A percentile compares a stretch with the other conserved stretches of the same genome.
Evolutionary conservation across 2,797 vertebrate genomes (phyloP).

Genomic region (Tadarida brasiliensis): DNA sequence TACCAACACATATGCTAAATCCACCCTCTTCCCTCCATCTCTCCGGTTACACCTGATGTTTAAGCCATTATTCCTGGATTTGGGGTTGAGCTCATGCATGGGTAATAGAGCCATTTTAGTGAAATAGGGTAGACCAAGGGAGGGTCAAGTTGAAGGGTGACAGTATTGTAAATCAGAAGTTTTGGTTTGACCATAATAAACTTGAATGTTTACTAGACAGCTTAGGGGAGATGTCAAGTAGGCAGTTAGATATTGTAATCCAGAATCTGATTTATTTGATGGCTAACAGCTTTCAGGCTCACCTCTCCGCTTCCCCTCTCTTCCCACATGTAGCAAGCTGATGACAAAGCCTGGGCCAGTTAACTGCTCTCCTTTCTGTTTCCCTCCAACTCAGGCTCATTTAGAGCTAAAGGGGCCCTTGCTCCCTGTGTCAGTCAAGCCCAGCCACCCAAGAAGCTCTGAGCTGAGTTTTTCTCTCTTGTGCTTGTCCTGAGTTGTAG

Average conservation of each 20-base stretch:
- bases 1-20: not conserved
- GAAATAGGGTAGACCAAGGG: not conserved
- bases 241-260: not conserved
- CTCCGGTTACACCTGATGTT: not conserved
- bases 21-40: not conserved
- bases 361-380: not conserved
- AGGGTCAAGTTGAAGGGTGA: not conserved
- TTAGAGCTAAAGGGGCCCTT: not conserved
- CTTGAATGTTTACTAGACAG: conserved; percentile 2
- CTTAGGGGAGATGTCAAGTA: not conserved
- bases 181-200: not conserved
- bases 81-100: not conserved
- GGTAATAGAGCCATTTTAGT: not conserved
- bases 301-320: not conserved
- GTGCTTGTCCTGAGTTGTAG: not conserved
- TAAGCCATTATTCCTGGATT: not conserved
- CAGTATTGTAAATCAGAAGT: not conserved
- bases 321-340: not conserved
- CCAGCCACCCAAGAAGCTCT: not conserved
- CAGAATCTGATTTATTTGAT: not conserved
- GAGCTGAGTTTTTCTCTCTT: not conserved
- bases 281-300: not conserved
- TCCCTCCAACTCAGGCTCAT: not conserved
- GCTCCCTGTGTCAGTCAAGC: not conserved
- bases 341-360: not conserved